Evolutionary conservation across 2,797 vertebrate species (phyloP), one percentile per base, ranked within the genome.

Genomic region (Rhinoraja longicauda): DNA sequence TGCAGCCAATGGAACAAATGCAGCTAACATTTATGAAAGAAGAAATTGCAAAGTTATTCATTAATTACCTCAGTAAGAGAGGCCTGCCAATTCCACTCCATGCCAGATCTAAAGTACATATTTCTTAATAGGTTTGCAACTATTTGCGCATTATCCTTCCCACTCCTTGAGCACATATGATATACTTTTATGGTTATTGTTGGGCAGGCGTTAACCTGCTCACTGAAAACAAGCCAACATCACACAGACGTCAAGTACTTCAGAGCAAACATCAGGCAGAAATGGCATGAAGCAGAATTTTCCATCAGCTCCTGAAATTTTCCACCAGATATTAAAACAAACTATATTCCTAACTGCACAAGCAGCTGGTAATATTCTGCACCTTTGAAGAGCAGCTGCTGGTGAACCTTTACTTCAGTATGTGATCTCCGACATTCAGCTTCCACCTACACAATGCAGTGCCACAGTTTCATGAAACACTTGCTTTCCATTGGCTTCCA

Each of bases 21-120:
- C 64, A 53, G 24, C 39, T 72, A 73, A 92, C 67, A 91, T 92
- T 92, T 73, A 75, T 92, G 90, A 92, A 73, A 92, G 90, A 73
- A 92, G 70, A 29, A 36, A 92, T 92, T 73, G 24, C 39, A 92
- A 45, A 39, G 90, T 92, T 92, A 92, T 92, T 92, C 90, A 92
- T 92, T 92, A 92, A 92, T 92, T 53, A 73, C 67, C 90, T 72
- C 67, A 45, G 24, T 88, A 88, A 88, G n/a, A n/a, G 82, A 88
- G 62, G 17, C 59, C 84, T 53, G 26, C 39, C 53, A 92, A 92
- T 73, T 92, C 90, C 59, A 39, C 24, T 92, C 24, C 90, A 92
- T 39, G 67, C 67, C 67, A 45, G 70, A 91, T 45, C 88, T 91
- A 64, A 72, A 72, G 36, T 86, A 72, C 21, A 39, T 92, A 21